Base-by-base conservation (phyloP, 2,797 vertebrate species). In the Telmatherina bonti region DNA sequence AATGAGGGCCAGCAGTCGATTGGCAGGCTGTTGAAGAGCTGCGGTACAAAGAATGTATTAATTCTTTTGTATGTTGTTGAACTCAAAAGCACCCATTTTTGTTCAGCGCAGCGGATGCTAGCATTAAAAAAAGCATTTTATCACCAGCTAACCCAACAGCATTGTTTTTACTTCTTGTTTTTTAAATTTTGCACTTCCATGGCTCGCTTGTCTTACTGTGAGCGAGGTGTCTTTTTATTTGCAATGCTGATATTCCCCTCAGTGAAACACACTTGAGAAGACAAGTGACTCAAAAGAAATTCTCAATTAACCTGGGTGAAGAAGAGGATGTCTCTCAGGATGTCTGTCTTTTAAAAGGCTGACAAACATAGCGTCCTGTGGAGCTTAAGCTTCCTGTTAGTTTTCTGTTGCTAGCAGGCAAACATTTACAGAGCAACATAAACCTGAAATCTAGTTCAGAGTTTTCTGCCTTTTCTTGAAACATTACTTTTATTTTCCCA, bases 1-100 rank as follows among this genome's bases (percentile, higher is more conserved):
- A 55, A 72, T 79, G 56, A 69, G 61, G 31, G 67, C 49, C 72
- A 51, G 41, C 11, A 60, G 55, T 68, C 62, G 51, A 76, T 63
- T 26, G 45, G 47, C 20, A 22, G 24, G 11, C 56, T 76, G 33
- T 67, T 54, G 67, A 33, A 3, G 35, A 38, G 52, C 29, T 45
- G 38, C 18, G 41, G 26, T 57, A 36, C 13, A 29, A n/a, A 36
- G 56, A 26, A 1, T 2, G 3, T 27, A 13, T 53, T 29, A 15
- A 6, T 16, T n/a, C 7, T 20, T 45, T 8, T 7, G 18, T 45
- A 16, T n/a, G 20, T 45, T n/a, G 7, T 20, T 15, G 13, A 18
- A 4, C n/a, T 30, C 7, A 24, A 70, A 47, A 22, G 5, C 24
- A 35, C 30, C 36, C 7, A 43, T 66, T 66, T 72, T 66, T 22